phyloP scores from a whole-genome alignment of 2,888 invertebrate genomes.

The Mimachlamys varia region DNA sequence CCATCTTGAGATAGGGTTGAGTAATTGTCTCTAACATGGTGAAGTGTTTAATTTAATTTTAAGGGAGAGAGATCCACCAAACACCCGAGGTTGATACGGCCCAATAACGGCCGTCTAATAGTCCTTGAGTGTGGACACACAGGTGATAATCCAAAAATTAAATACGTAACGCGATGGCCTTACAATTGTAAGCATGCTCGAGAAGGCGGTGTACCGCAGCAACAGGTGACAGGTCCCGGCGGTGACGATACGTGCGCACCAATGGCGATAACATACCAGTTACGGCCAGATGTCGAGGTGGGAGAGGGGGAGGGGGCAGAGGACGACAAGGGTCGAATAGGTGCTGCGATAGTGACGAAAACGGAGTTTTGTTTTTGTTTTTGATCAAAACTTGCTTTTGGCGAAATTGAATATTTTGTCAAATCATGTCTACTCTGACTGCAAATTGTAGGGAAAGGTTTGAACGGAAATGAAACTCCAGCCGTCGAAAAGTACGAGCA shows the following conservation, averaged over 20 bases:
- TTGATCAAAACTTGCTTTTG: too few species aligned
- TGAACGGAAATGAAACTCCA: too few species aligned
- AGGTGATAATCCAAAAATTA: slow-evolving; percentile 2
- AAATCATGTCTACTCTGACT: too few species aligned
- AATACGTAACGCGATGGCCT: not conserved
- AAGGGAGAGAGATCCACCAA: not conserved
- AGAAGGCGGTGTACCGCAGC: not conserved
- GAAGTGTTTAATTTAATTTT: not conserved
- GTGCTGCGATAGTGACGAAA: too few species aligned
- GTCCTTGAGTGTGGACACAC: not conserved
- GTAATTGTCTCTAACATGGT: slow-evolving; percentile 12
- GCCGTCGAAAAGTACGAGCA: too few species aligned
- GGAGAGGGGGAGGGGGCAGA: not conserved
- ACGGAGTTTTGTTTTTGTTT: too few species aligned
- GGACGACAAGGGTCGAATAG: too few species aligned
- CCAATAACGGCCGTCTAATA: not conserved
- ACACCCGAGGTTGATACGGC: not conserved
- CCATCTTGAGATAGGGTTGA: not conserved
- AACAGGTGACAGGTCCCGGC: not conserved
- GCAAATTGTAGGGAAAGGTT: too few species aligned
- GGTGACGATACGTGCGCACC: not conserved
- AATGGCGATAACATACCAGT: not conserved
- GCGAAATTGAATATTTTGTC: too few species aligned
- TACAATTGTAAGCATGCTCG: not conserved
- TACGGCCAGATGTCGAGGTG: not conserved